A percentile compares a stretch with the other conserved stretches of the same genome.
These are phyloP conservation scores for Coelopa pilipes DNA, from an alignment of 2,888 invertebrate species.

Conservation along the genomic window DNA sequence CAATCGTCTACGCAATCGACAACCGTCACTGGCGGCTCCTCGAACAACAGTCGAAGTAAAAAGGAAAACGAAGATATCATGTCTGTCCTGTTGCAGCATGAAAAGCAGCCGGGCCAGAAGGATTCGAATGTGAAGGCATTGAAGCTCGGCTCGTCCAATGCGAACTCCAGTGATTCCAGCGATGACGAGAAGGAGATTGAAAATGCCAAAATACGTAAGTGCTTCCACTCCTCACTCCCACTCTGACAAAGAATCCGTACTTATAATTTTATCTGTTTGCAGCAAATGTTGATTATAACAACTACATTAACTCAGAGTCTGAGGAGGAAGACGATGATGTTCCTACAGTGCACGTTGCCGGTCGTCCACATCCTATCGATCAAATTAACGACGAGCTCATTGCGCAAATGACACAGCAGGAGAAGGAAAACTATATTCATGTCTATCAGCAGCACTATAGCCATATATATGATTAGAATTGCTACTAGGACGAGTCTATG, in stretches of 20 bases:
- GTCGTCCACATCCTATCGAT: slow-evolving; percentile 81
- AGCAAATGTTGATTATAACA: slow-evolving; percentile 78
- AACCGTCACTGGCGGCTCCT: slow-evolving; percentile 43
- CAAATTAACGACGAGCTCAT: slow-evolving; percentile 89
- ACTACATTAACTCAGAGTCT: slow-evolving; percentile 69
- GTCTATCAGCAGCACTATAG: slow-evolving; percentile 94
- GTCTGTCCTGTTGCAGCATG: slow-evolving; percentile 90
- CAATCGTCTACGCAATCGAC: slow-evolving; percentile 65
- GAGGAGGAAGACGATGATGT: slow-evolving; percentile 71
- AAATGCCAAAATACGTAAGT: slow-evolving; percentile 73
- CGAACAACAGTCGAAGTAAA: slow-evolving; percentile 63
- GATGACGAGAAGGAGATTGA: slow-evolving; percentile 82
- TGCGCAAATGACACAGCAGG: slow-evolving; percentile 88
- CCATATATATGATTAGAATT: slow-evolving; percentile 80
- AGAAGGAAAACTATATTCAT: slow-evolving; percentile 94
- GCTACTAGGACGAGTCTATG: slow-evolving; percentile 3
- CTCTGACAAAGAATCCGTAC: neutral
- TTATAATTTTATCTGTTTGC: slow-evolving; percentile 19
- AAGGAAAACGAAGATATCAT: slow-evolving; percentile 90
- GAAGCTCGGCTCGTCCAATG: slow-evolving; percentile 56
- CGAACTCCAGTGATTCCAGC: slow-evolving; percentile 80
- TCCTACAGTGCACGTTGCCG: slow-evolving; percentile 84
- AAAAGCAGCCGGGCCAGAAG: slow-evolving; percentile 75
- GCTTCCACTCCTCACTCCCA: neutral
- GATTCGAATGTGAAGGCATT: slow-evolving; percentile 67